Conservation (phyloP, 1,140 invertebrate genomes). For the Coenobita brevimanus region DNA sequence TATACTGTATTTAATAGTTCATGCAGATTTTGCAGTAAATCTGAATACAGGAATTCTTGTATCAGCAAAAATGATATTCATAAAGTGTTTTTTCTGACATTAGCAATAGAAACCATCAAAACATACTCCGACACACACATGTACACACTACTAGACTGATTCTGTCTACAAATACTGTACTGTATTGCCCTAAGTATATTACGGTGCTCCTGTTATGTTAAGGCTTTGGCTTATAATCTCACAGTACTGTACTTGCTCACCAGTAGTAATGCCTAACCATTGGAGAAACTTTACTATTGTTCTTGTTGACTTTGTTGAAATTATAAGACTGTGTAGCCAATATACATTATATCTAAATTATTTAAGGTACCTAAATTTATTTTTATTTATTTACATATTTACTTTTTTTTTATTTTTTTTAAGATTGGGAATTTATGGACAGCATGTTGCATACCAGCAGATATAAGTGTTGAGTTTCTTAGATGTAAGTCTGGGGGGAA, state of each 20-base stretch:
- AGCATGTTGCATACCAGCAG: neutral
- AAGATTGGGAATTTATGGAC: constrained; percentile 31
- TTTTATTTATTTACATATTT: neutral
- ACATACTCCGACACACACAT: no score
- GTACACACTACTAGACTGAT: no score
- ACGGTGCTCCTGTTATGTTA: constrained; percentile 55
- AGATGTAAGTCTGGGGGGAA: constrained; percentile 10
- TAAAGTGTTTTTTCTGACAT: no score
- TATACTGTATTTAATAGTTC: no score
- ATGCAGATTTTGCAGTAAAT: no score
- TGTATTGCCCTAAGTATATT: constrained; percentile 9
- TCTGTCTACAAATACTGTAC: neutral
- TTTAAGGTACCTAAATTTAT: constrained; percentile 48
- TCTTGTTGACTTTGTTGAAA: constrained; percentile 56
- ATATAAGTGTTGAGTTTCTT: constrained; percentile 1
- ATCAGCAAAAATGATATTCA: no score
- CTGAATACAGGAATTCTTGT: no score
- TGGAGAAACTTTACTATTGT: constrained; percentile 51
- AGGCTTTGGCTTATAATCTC: constrained; percentile 51
- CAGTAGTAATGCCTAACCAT: constrained; percentile 52
- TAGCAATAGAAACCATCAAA: no score
- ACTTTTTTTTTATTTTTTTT: constrained; percentile 37
- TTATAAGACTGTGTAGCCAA: constrained; percentile 33
- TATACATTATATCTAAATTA: constrained; percentile 34
- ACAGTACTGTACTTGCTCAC: constrained; percentile 25